Evolutionary conservation across 1,140 invertebrate species (phyloP).

Genomic region (Agrilus planipennis): DNA sequence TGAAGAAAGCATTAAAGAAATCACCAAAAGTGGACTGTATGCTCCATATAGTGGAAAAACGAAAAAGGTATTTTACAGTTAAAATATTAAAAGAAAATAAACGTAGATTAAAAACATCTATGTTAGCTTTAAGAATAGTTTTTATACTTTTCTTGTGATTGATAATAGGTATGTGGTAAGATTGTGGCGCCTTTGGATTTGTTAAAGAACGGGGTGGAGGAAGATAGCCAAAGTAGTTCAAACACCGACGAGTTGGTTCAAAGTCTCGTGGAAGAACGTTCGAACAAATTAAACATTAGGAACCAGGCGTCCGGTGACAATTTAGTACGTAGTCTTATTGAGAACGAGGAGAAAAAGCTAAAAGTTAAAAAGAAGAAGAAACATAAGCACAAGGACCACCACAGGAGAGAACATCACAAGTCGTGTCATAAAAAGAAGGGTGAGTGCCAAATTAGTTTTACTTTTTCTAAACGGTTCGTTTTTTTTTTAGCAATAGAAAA

Average conservation of each 20-base stretch:
- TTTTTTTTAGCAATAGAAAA: too few species aligned
- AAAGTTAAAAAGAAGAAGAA: slow-evolving; percentile 18
- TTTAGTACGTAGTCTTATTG: slow-evolving; percentile 1
- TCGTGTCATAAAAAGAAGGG: slow-evolving; percentile 18
- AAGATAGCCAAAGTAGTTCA: slow-evolving; percentile 1
- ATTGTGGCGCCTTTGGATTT: slow-evolving; percentile 22
- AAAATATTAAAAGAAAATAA: too few species aligned
- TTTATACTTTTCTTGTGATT: too few species aligned
- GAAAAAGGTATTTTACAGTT: too few species aligned
- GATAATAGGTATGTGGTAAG: slow-evolving; percentile 26
- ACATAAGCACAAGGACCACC: slow-evolving; percentile 16
- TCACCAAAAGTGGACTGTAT: slow-evolving; percentile 16
- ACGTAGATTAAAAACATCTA: too few species aligned
- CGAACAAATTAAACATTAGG: background rate
- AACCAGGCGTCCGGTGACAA: background rate
- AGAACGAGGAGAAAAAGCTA: slow-evolving; percentile 6
- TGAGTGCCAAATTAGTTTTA: slow-evolving; percentile 1
- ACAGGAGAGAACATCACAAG: too few species aligned
- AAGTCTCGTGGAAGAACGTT: background rate
- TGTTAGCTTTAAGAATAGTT: too few species aligned
- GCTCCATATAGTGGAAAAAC: slow-evolving; percentile 18
- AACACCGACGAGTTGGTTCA: slow-evolving; percentile 4
- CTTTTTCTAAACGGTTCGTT: too few species aligned
- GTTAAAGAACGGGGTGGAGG: slow-evolving; percentile 2
- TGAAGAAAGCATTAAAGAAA: slow-evolving; percentile 11